A percentile compares a stretch with the other conserved stretches of the same genome.
phyloP scores from a whole-genome alignment of 92 coral and sea anemone genomes.

The Phenganax stokvisi region DNA sequence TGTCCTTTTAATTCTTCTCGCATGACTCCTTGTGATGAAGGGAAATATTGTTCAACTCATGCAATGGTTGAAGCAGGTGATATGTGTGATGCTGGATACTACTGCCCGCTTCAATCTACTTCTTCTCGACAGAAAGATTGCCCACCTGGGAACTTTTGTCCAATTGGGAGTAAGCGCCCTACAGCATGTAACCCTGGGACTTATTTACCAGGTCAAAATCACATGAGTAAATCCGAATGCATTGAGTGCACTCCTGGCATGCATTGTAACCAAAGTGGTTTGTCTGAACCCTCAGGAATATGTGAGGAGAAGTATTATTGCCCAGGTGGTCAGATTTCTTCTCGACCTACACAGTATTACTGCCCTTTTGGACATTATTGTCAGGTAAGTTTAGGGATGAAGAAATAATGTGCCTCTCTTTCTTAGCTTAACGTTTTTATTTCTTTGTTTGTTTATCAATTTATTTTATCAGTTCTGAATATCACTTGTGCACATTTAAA shows the following conservation, averaged over 20 bases:
- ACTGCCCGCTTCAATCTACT: conserved; percentile 77
- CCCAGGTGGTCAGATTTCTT: conserved; percentile 74
- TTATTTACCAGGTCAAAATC: conserved; percentile 67
- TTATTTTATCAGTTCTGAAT: background rate
- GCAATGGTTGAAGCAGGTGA: conserved; percentile 55
- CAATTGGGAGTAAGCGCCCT: conserved; percentile 58
- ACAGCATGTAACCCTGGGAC: conserved; percentile 72
- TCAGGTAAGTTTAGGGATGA: conserved; percentile 11
- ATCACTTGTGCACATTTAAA: background rate
- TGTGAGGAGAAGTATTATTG: conserved; percentile 79
- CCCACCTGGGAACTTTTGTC: conserved; percentile 77
- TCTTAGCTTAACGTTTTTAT: too few relatives aligned
- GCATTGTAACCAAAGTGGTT: conserved; percentile 83
- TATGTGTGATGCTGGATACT: conserved; percentile 80
- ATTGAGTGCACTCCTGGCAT: conserved; percentile 67
- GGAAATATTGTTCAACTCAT: conserved; percentile 60
- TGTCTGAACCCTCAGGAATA: conserved; percentile 57
- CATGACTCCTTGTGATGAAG: conserved; percentile 81
- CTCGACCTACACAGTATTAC: conserved; percentile 60
- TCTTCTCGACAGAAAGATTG: conserved; percentile 63
- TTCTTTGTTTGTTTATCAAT: too few relatives aligned
- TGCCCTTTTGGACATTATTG: conserved; percentile 85
- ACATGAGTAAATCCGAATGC: conserved; percentile 72
- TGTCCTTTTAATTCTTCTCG: conserved; percentile 64
- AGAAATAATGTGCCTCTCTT: too few relatives aligned